Evolutionary conservation across 2,113 vertebrate species (phyloP), one percentile per base, ranked within the genome.

Genomic region (Gnathonemus echidnorhynchus): DNA sequence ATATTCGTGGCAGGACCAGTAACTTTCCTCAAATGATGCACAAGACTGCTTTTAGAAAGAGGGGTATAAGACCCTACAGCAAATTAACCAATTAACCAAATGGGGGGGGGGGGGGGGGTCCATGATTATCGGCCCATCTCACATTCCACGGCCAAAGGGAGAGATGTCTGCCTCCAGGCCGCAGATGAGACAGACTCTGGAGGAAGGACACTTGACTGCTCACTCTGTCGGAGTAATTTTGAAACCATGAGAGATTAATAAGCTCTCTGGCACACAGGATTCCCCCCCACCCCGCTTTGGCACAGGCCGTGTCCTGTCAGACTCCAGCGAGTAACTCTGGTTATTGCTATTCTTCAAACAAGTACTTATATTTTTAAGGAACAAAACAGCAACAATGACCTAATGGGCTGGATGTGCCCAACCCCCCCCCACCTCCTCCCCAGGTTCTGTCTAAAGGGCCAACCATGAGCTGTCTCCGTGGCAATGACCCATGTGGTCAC

Each of bases 261-360:
- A 92, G 91, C 90, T 89, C 92, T 92, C 91, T 93, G 89, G 92
- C 91, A 27, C 15, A 90, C 70, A 85, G 91, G 91, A 93, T 94
- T 1, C 93, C 93, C 93, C 92, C 91, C 92, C 35, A 19, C 21
- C 48, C 48, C 2, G 3, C 84, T 35, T 19, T 53, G 86, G 93
- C 91, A 91, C 92, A 93, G 92, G 91, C 93, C 91, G 90, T 90
- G 90, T 93, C 91, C 93, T 8, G 90, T 93, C 92, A 92, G 90
- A 89, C 85, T 92, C 91, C 86, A 58, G 31, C 27, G n/a, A 93
- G 92, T 92, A 94, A 95, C 93, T 92, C 88, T 86, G 91, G 66
- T 90, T 91, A 92, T 90, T 77, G 90, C 83, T 89, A 83, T 84
- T 90, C 88, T 89, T 90, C 53, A 89, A 50, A 89, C 24, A 50